Evolutionary conservation across 53 echinoderm and acorn worm species (phyloP), one percentile per base, ranked within the genome.

Genomic region (Actinopyga echinites): DNA sequence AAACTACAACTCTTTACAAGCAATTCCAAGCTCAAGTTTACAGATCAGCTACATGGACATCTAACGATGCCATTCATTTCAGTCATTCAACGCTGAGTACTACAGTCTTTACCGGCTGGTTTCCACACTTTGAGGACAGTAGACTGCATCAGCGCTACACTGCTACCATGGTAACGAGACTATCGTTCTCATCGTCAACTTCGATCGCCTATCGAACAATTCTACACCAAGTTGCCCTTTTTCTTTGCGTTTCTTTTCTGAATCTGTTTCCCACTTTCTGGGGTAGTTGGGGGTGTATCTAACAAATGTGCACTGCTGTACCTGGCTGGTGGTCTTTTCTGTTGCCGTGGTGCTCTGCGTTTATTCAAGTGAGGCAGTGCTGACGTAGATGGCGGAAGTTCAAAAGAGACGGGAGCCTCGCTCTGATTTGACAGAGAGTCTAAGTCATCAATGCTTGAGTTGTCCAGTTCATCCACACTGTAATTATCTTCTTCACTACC

Each of bases 401-500:
- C 99, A 83, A 99, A 99, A 21, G 92, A 85, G 30, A 91, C 85
- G 15, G 86, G 65, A 25, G 30, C 28, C 45, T 96, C 96, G 5
- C 80, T 56, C 24, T 73, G 83, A 19, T 57, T 35, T 21, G 49
- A 59, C 26, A 13, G 81, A 49, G 49, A 30, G 36, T 89, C 88
- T 36, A 89, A 33, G 59, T 92, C 92, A 32, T 99, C 94, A 5
- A 93, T 30, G 78, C 92, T 90, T 32, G 80, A 85, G 1, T 80
- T 57, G 28, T 94, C 89, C 64, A 89, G 77, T 35, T 91, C 91
- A 34, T 93, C 96, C 5, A 93, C 87, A 66, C 99, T 92, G 83
- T 82, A 90, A 82, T 86, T 91, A 42, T 93, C 97, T 13, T 96
- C 96, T 24, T 99, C 94, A 40, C 90, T 92, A 21, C 65, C 92